Evolutionary conservation across 2,888 invertebrate genomes (phyloP), one percentile per base, ranked within the genome.

Genomic region (Uloborus plumipes): DNA sequence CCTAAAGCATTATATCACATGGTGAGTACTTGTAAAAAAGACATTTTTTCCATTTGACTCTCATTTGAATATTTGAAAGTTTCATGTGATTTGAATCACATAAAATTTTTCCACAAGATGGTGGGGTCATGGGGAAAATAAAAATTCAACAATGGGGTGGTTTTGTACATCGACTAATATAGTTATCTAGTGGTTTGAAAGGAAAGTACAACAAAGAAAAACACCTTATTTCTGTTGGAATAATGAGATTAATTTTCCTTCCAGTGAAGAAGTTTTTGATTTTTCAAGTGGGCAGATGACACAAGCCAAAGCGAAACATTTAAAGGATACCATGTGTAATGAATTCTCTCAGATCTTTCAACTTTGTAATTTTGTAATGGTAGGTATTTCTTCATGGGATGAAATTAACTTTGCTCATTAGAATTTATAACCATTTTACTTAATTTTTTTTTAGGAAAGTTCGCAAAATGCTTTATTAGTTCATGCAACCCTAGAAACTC

Each of bases 291-390:
- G 98, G 16, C 97, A 98, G 90, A 94, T 99, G 90, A 99, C 99
- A 53, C 99, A 99, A 90, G 97, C 97, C 55, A 99, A 99, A 91
- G 97, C 99, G 3, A 98, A 98, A 90, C 98, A 99, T 91, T 91
- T 99, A 70, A 99, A 99, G 90, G 98, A 99, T 90, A 97, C 97
- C 49, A 99, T 99, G 98, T 99, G 99, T 91, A 94, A 94, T 70
- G 98, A 99, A 90, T 99, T 99, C 91, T 96, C 97, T 85, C 97
- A 98, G 89, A 97, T 99, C 87, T 99, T 99, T 90, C 95, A 96
- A 88, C 92, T 99, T 22, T 99, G 99, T 91, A 96, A 97, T 89
- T 98, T 95, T 92, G 99, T 99, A 14, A 92, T 99, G 91, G 92
- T 92, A 87, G 88, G 89, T 71, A 47, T 59, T 61, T 84, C 50